Evolutionary conservation across 2,113 vertebrate species (phyloP).

Genomic region (Sus scrofa): T2T-Sscrofa CM000816.6:58214001-58214500

Average conservation of each 20-base stretch:
- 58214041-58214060: slow-evolving; percentile 42
- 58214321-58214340: neutral
- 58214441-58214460: neutral
- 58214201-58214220: neutral
- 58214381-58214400: neutral
- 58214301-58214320: slow-evolving; percentile 69
- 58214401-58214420: neutral
- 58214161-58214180: neutral
- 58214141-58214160: slow-evolving; percentile 72
- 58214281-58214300: neutral
- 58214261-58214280: neutral
- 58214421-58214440: neutral
- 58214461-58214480: neutral
- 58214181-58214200: neutral
- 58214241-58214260: neutral
- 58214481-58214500: neutral
- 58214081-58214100: slow-evolving; percentile 59
- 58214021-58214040: neutral
- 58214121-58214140: slow-evolving; percentile 78
- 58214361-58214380: neutral
- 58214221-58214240: neutral
- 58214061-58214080: slow-evolving; percentile 75
- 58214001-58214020: neutral
- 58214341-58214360: neutral
- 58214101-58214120: slow-evolving; percentile 69